These are phyloP conservation scores for Dromiciops gliroides DNA, from an alignment of 2,113 vertebrate genomes.

Conservation along the genomic window DNA sequence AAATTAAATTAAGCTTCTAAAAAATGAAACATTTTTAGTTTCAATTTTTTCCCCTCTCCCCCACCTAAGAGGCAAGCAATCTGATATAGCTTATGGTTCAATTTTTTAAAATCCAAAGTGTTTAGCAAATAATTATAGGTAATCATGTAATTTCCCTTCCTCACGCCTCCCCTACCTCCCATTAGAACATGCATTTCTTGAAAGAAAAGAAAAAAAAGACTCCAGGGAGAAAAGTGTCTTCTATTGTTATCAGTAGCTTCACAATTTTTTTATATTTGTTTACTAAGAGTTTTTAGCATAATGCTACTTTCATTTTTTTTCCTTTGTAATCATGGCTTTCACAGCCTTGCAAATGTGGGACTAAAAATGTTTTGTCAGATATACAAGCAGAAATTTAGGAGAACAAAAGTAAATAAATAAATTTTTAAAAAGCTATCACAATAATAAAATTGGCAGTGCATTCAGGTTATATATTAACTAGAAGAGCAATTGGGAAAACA, in stretches of 20 bases:
- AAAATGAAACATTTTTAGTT: no score
- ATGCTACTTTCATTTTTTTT: background rate
- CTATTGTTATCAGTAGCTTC: background rate
- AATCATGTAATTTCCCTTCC: no score
- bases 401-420: background rate
- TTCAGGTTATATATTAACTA: background rate
- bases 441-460: background rate
- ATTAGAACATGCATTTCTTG: no score
- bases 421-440: background rate
- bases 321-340: slow-evolving; percentile 33
- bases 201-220: no score
- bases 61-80: no score
- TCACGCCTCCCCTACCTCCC: no score
- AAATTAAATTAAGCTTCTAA: no score
- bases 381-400: background rate
- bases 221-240: background rate
- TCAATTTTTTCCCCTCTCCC: no score
- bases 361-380: slow-evolving; percentile 23
- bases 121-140: no score
- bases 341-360: slow-evolving; percentile 10
- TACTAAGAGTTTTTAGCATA: background rate
- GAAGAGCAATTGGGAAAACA: slow-evolving; percentile 20
- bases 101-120: no score
- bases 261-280: background rate
- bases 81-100: no score